These are phyloP conservation scores for Lucilia sericata DNA, from an alignment of 1,140 invertebrate genomes.

Conservation along the genomic window DNA sequence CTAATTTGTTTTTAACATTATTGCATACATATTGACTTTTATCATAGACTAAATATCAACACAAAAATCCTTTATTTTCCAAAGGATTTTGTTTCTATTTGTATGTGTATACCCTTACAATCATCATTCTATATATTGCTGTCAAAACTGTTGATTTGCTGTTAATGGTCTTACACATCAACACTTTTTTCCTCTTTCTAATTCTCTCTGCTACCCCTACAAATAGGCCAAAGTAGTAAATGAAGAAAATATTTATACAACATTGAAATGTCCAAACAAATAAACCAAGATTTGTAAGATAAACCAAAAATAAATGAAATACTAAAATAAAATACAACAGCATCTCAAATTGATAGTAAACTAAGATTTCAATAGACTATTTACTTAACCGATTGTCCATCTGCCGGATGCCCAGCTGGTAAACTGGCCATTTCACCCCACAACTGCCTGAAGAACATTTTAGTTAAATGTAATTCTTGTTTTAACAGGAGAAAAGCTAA, in stretches of 20 bases:
- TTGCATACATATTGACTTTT: constrained; percentile 35
- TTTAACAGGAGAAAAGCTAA: neutral
- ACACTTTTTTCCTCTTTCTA: neutral
- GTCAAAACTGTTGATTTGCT: constrained; percentile 44
- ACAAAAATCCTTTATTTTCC: constrained; percentile 20
- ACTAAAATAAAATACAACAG: constrained; percentile 25
- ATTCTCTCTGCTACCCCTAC: neutral
- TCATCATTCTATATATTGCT: neutral
- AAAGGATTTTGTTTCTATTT: neutral
- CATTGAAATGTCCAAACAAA: constrained; percentile 32
- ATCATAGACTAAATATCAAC: neutral
- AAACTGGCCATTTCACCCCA: neutral
- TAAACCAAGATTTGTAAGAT: constrained; percentile 33
- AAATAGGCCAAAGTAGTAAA: neutral
- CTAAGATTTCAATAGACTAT: neutral
- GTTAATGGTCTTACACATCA: constrained; percentile 39
- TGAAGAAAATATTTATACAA: neutral
- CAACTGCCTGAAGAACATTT: neutral
- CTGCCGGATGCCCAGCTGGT: neutral
- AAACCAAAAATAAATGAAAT: constrained; percentile 13
- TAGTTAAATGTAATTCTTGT: neutral
- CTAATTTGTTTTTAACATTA: constrained; percentile 35
- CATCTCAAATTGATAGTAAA: constrained; percentile 31
- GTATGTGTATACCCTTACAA: neutral
- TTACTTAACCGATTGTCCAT: constrained; percentile 16